phyloP scores from a whole-genome alignment of 2,888 invertebrate species.

The Nomada goodeniana region DNA sequence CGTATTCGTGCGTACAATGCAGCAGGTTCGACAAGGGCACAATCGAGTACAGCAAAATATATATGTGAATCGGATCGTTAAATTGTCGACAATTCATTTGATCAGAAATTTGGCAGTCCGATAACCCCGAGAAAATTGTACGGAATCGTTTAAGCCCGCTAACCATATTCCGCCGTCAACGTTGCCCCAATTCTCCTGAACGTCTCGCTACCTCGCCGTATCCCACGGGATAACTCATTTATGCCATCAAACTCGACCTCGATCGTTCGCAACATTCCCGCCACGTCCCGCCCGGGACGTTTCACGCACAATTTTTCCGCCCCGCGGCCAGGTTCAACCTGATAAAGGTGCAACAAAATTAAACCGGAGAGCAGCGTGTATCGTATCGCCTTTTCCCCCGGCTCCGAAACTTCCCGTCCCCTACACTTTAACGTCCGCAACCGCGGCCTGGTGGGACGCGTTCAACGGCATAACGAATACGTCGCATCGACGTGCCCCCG shows the following conservation, averaged over 20 bases:
- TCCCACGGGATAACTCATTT: neutral
- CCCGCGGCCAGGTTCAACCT: neutral
- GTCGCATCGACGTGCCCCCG: constrained; percentile 6
- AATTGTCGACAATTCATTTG: too few relatives aligned
- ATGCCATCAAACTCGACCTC: neutral
- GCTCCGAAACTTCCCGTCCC: constrained; percentile 8
- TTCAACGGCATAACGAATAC: constrained; percentile 57
- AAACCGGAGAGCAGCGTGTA: neutral
- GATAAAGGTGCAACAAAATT: too few relatives aligned
- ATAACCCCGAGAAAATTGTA: too few relatives aligned
- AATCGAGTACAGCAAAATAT: too few relatives aligned
- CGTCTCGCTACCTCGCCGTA: neutral
- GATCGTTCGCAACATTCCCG: neutral
- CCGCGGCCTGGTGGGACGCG: neutral
- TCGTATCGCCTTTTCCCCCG: neutral
- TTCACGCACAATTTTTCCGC: constrained; percentile 18
- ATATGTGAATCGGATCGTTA: too few relatives aligned
- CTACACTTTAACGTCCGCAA: constrained; percentile 46
- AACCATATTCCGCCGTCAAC: neutral
- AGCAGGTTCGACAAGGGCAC: too few relatives aligned
- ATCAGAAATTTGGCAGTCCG: too few relatives aligned
- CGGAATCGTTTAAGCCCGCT: neutral
- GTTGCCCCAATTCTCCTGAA: neutral
- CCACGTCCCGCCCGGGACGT: neutral
- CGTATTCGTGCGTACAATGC: too few relatives aligned